phyloP scores from a whole-genome alignment of 2,113 vertebrate genomes.

The Uropsilus gracilis region DNA sequence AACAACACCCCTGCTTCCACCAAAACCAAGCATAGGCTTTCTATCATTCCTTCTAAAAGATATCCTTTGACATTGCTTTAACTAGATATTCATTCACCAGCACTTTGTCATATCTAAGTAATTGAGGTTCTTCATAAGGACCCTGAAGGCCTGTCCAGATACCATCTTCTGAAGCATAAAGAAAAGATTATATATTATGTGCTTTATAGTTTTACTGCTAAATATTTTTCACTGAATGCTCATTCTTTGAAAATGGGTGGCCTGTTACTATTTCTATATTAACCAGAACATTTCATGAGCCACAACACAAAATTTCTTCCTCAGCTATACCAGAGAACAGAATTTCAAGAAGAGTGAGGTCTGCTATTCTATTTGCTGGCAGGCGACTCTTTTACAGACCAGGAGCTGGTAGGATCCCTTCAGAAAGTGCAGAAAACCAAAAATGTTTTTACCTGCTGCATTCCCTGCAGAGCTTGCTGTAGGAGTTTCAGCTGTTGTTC shows the following conservation, averaged over 20 bases:
- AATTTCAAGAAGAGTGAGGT: slow-evolving; percentile 9
- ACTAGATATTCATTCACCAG: slow-evolving; percentile 9
- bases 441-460: slow-evolving; percentile 93
- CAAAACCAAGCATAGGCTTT: slow-evolving; percentile 45
- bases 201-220: slow-evolving; percentile 15
- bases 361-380: slow-evolving; percentile 22
- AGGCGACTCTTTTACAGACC: not conserved
- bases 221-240: slow-evolving; percentile 27
- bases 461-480: slow-evolving; percentile 96
- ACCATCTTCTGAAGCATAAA: slow-evolving; percentile 44
- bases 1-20: not conserved
- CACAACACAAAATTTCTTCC: slow-evolving; percentile 3
- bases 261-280: not conserved
- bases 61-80: slow-evolving; percentile 13
- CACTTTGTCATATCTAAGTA: slow-evolving; percentile 41
- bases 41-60: slow-evolving; percentile 37
- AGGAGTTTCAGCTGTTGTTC: slow-evolving; percentile 96
- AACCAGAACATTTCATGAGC: slow-evolving; percentile 22
- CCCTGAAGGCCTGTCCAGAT: not conserved
- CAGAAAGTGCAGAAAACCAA: not conserved
- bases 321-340: slow-evolving; percentile 5
- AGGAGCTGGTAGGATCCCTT: not conserved
- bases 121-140: slow-evolving; percentile 49
- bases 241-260: slow-evolving; percentile 34
- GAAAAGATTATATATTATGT: slow-evolving; percentile 7